Percentiles rank a stretch among this genome's conserved stretches.
These are phyloP conservation scores for Danio jaintianensis DNA, from an alignment of 2,797 vertebrate species.

Conservation along the genomic window DNA sequence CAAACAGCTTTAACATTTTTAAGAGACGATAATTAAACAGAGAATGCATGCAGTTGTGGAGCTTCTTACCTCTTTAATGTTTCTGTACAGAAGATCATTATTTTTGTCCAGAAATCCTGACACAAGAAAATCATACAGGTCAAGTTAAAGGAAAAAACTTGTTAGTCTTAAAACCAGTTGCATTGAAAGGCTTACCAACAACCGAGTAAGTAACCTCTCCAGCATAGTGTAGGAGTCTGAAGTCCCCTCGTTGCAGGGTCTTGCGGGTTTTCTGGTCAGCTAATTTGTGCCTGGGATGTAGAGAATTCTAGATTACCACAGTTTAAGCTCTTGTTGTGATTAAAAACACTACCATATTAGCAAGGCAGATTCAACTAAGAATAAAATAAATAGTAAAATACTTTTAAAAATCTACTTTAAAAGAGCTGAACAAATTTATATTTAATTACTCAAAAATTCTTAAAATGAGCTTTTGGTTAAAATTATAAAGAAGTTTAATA, in stretches of 20 bases:
- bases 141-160: constrained; percentile 5
- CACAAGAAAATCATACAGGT: neutral
- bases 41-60: neutral
- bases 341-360: neutral
- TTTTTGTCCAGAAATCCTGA: constrained; percentile 97
- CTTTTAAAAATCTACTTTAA: too few relatives aligned
- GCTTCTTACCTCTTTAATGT: constrained; percentile 89
- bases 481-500: too few relatives aligned
- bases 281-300: constrained; percentile 86
- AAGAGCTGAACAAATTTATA: too few relatives aligned
- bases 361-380: neutral
- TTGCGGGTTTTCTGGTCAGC: constrained; percentile 88
- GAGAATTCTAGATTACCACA: neutral
- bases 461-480: neutral
- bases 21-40: neutral
- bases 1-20: neutral
- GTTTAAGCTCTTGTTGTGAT: neutral
- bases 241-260: constrained; percentile 89
- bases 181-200: constrained; percentile 78
- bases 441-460: neutral
- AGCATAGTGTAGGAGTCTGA: constrained; percentile 91
- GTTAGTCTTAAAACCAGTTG: neutral
- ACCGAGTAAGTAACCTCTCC: constrained; percentile 95
- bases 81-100: constrained; percentile 92
- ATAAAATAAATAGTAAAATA: too few relatives aligned